These are phyloP conservation scores for Drosophila eugracilis DNA, from an alignment of 1,140 invertebrate species.

Conservation along the genomic window DNA sequence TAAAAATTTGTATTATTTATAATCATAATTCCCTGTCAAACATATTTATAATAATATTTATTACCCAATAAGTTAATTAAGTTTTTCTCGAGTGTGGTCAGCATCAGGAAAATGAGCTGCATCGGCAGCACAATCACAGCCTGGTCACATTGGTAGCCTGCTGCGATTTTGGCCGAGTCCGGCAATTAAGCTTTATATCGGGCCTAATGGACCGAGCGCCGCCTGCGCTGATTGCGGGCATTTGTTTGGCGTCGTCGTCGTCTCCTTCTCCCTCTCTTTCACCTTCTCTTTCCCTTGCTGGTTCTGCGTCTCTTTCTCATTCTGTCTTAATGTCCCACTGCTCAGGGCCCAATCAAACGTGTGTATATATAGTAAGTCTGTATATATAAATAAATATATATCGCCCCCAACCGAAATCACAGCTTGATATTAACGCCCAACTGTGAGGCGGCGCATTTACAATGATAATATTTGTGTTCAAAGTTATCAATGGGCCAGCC, in stretches of 20 bases:
- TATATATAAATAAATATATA: constrained; percentile 22
- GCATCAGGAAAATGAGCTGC: constrained; percentile 31
- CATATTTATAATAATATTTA: neutral
- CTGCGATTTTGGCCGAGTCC: constrained; percentile 71
- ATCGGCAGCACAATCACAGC: constrained; percentile 58
- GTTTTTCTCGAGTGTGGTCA: constrained; percentile 9
- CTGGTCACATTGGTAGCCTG: constrained; percentile 73
- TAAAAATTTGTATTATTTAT: too few species aligned
- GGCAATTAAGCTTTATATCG: constrained; percentile 85
- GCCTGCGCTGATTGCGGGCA: constrained; percentile 83
- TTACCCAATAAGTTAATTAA: neutral
- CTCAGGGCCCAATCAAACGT: constrained; percentile 53
- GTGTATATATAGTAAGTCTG: constrained; percentile 20
- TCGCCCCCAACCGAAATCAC: constrained; percentile 46
- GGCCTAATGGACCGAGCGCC: constrained; percentile 84
- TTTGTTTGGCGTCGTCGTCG: constrained; percentile 69
- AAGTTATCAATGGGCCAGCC: constrained; percentile 77
- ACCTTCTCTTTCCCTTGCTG: neutral
- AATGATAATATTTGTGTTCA: constrained; percentile 82
- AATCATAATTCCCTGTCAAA: too few species aligned
- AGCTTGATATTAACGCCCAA: constrained; percentile 82
- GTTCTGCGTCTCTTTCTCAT: neutral
- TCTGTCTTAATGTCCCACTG: constrained; percentile 3
- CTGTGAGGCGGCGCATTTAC: constrained; percentile 83
- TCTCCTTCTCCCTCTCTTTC: constrained; percentile 6